Base-by-base conservation (phyloP, 1,140 invertebrate species). In the Aphelinus certus region DNA sequence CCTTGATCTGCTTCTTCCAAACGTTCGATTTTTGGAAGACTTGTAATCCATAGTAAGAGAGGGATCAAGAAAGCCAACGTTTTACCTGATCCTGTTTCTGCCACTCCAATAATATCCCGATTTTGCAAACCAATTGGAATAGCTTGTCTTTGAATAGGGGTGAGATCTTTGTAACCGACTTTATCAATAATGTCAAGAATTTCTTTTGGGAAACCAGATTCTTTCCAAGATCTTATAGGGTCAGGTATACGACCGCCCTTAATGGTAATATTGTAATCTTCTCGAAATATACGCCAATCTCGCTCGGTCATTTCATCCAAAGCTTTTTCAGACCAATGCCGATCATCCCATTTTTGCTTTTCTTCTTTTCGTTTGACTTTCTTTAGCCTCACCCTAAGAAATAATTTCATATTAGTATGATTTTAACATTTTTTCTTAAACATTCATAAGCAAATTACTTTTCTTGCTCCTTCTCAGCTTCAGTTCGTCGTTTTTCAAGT, bases 211-310 rank as follows among this genome's bases (percentile, higher is more conserved):
- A 99, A 93, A n/a, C 91, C 92, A 7, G 95, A 95, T 88, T 99
- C 98, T 77, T 94, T 94, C 98, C 98, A 99, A 53, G 90, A 93
- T 10, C 98, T 89, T 62, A 99, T 94, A 1, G 98, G 98, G 89
- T 98, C 96, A 3, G 98, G 98, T 82, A 99, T 98, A 82, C 92
- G 93, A 0, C 98, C 98, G 75, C 97, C 98, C 87, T 99, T 99
- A 63, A 99, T 97, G 3, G 96, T 95, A 62, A 99, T 99, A 83
- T 98, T 99, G 84, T 98, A 99, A 89, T 99, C 98, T 89, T 99
- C 98, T 76, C 98, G 92, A 83, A 99, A 99, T 81, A 99, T 99
- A 84, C 98, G 92, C 98, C 98, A 99, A 90, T 99, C 98, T 83
- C 98, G 91, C 84, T 99, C 98, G 7, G 95, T 97, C 98, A 99